Percentiles rank a stretch among this genome's conserved stretches.
phyloP scores from a whole-genome alignment of 2,888 invertebrate genomes.

The Andrena bicolor region DNA sequence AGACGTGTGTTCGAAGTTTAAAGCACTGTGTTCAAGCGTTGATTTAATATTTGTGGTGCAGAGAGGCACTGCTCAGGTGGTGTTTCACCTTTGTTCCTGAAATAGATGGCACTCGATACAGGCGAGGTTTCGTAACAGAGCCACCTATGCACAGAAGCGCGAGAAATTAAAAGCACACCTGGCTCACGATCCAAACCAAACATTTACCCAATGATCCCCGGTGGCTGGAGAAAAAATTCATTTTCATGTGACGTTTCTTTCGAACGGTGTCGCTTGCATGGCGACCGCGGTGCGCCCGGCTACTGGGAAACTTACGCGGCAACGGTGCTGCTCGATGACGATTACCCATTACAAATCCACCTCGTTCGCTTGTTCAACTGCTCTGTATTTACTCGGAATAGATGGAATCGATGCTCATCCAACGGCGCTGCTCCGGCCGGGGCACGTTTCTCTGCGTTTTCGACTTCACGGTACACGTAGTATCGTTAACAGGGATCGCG shows the following conservation, averaged over 20 bases:
- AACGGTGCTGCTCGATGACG: constrained; percentile 9
- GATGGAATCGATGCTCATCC: constrained; percentile 65
- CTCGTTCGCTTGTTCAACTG: constrained; percentile 40
- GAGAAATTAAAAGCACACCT: constrained; percentile 46
- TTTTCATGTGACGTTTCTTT: constrained; percentile 33
- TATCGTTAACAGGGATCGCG: background rate
- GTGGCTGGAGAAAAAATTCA: constrained; percentile 13
- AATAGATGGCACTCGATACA: constrained; percentile 1
- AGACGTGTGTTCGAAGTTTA: too few species aligned
- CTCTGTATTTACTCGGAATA: constrained; percentile 57
- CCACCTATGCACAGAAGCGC: constrained; percentile 2
- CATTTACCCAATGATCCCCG: constrained; percentile 21
- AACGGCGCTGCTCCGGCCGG: constrained; percentile 21
- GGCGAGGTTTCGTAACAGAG: background rate
- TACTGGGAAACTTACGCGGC: constrained; percentile 47
- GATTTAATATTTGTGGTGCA: too few species aligned
- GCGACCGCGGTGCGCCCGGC: constrained; percentile 24
- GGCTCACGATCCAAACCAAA: constrained; percentile 26
- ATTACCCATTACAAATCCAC: constrained; percentile 24
- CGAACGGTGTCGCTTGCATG: constrained; percentile 29
- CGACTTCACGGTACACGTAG: constrained; percentile 29
- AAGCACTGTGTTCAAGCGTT: too few species aligned
- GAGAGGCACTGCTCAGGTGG: too few species aligned
- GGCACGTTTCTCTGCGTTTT: constrained; percentile 55
- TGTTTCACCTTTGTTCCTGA: too few species aligned